phyloP scores from a whole-genome alignment of 2,113 vertebrate genomes.

The Thamnophis sirtalis region DNA sequence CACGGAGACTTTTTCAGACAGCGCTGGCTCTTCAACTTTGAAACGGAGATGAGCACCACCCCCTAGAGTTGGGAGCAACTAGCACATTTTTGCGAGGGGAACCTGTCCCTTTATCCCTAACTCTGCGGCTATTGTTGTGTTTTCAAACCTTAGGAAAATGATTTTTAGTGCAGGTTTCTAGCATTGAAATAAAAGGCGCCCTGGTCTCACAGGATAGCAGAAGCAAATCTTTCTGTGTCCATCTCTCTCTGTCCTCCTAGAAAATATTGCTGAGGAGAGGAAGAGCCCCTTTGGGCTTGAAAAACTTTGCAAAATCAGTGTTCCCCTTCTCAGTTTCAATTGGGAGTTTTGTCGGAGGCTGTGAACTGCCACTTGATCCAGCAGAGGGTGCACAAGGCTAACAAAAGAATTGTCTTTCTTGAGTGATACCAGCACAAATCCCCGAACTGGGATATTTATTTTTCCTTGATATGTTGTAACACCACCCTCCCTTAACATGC shows the following conservation, averaged over 20 bases:
- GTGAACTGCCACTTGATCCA: conserved; percentile 23
- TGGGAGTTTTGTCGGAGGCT: neutral
- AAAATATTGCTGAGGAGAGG: neutral
- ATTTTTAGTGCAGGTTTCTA: neutral
- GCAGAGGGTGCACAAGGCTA: conserved; percentile 54
- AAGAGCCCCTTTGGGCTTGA: neutral
- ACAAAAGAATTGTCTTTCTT: neutral
- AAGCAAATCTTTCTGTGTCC: neutral
- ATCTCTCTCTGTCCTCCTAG: neutral
- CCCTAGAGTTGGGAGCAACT: too few relatives aligned
- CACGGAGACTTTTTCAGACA: too few relatives aligned
- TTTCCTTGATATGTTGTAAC: neutral
- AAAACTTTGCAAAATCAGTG: neutral
- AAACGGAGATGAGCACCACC: too few relatives aligned
- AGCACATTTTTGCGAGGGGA: too few relatives aligned
- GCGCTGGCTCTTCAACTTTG: too few relatives aligned
- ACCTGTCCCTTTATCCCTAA: too few relatives aligned
- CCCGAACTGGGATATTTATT: neutral
- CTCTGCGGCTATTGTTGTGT: neutral
- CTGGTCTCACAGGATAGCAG: neutral
- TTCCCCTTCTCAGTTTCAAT: neutral
- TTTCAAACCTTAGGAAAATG: neutral
- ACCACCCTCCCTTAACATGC: too few relatives aligned
- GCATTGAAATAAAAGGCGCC: neutral
- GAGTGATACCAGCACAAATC: neutral